These are phyloP conservation scores for Poeciliopsis occidentalis DNA, from an alignment of 2,113 vertebrate genomes.

Conservation along the genomic window DNA sequence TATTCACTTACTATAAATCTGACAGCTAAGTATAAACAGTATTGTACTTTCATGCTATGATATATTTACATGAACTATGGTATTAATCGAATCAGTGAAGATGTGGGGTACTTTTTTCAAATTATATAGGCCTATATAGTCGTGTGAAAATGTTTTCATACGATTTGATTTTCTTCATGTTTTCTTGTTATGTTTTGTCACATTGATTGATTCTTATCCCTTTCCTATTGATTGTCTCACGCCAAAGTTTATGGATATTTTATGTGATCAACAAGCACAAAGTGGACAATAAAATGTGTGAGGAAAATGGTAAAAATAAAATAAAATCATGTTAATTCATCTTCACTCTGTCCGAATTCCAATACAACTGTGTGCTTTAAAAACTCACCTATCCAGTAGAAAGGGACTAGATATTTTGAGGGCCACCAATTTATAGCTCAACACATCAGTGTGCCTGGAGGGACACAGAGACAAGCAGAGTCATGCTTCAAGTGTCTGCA, in stretches of 20 bases:
- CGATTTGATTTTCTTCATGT: no score
- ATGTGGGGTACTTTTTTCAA: background rate
- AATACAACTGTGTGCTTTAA: background rate
- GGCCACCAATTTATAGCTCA: slow-evolving; percentile 31
- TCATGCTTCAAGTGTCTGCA: slow-evolving; percentile 36
- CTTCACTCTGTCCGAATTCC: background rate
- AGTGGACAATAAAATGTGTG: no score
- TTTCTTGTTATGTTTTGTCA: no score
- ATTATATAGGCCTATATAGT: no score
- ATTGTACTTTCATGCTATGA: background rate
- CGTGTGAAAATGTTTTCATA: no score
- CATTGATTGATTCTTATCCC: no score
- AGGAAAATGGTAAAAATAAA: no score
- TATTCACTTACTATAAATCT: background rate
- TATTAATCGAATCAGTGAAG: background rate
- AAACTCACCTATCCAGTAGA: background rate
- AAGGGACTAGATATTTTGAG: background rate
- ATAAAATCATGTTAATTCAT: no score
- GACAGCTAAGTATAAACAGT: background rate
- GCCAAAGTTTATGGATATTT: no score
- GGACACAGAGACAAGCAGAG: slow-evolving; percentile 35
- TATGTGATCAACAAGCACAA: no score
- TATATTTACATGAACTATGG: background rate
- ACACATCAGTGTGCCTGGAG: slow-evolving; percentile 26
- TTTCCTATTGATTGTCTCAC: no score